Base-by-base conservation (phyloP, 2,113 vertebrate species). In the Hoplias malabaricus region DNA sequence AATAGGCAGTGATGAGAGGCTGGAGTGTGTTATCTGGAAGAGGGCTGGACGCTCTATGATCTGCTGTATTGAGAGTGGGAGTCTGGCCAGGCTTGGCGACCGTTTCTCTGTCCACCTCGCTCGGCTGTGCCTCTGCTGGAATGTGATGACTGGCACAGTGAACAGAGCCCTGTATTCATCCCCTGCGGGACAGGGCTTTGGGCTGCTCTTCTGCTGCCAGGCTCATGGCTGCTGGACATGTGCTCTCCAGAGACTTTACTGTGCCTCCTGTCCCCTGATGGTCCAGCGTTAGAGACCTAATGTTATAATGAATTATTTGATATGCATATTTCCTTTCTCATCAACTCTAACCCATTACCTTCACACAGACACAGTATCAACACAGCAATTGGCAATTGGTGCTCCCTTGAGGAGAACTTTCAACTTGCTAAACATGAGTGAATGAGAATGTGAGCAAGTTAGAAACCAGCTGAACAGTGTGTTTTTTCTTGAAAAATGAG, bases 161-260 rank as follows among this genome's bases (percentile, higher is more conserved):
- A 85, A 93, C 91, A 93, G 92, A 93, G 90, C 90, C 84, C 80
- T 65, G 86, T 82, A 93, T 93, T 93, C 89, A 93, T 84, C 72
- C 73, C 68, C 38, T 36, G 16, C 31, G 75, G 54, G 53, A 63
- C 57, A 74, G 76, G 69, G 54, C 48, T 73, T 82, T 81, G 85
- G 84, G 86, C 85, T 76, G 75, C 76, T 43, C 69, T 50, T 53
- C 77, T 75, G 71, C 82, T 65, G 82, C 57, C 77, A 73, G 82
- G 82, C 82, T 23, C 61, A 33, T 12, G 4, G 40, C 80, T 69
- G 86, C 80, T 81, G 83, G 82, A 83, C 77, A 75, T 36, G 53
- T 53, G 56, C 67, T 69, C 42, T 69, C 67, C 82, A 75, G 34
- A 65, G 61, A 36, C 33, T 36, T 21, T 66, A 25, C 23, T 29